These are phyloP conservation scores for Tokudaia muenninki DNA, from an alignment of 2,797 vertebrate genomes.

Conservation along the genomic window DNA sequence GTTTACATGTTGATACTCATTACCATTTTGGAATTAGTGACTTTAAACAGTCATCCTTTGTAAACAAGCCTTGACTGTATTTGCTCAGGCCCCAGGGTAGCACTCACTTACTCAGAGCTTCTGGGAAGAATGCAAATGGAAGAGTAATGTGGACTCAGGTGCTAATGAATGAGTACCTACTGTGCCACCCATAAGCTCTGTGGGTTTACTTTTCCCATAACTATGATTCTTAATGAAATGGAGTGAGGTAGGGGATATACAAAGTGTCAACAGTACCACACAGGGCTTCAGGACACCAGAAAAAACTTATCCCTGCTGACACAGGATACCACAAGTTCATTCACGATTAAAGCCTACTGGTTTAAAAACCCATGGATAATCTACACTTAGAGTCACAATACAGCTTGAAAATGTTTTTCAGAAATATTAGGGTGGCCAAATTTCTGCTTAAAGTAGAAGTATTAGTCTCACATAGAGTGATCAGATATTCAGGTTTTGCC, in stretches of 20 bases:
- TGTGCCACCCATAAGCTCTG: neutral
- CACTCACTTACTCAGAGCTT: neutral
- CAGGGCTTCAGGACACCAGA: neutral
- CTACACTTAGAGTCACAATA: slow-evolving; percentile 45
- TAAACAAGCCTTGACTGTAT: neutral
- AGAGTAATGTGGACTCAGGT: neutral
- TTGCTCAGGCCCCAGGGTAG: neutral
- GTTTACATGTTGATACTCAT: neutral
- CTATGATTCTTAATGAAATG: neutral
- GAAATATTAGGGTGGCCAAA: slow-evolving; percentile 31
- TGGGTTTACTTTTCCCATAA: neutral
- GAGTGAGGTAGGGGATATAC: neutral
- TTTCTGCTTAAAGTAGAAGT: slow-evolving; percentile 50
- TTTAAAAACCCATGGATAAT: slow-evolving; percentile 9
- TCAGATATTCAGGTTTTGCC: neutral
- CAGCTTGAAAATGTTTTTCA: slow-evolving; percentile 38
- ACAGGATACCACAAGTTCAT: neutral
- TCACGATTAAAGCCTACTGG: neutral
- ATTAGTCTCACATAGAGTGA: neutral
- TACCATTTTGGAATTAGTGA: slow-evolving; percentile 34
- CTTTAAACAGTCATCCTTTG: neutral
- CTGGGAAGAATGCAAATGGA: neutral
- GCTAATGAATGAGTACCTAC: neutral
- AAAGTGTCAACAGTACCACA: neutral
- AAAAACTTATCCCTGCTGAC: neutral